Conservation (phyloP, 2,797 vertebrate genomes). For the Molossus molossus region DNA sequence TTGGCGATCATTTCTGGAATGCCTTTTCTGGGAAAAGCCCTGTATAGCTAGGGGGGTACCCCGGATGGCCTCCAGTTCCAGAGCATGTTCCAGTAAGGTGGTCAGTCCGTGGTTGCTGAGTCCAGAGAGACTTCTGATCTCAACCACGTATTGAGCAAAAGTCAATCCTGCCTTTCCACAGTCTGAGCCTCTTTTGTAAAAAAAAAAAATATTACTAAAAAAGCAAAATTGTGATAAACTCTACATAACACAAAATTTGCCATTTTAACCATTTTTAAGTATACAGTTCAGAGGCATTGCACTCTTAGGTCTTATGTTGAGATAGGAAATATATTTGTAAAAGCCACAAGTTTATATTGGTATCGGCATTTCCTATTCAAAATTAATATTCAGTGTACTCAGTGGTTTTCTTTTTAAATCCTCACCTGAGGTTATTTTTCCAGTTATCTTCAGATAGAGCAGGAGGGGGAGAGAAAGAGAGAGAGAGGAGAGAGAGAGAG, state of each 20-base stretch:
- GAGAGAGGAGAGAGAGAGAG: no score
- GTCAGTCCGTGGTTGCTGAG: neutral
- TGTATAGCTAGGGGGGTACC: rapidly evolving
- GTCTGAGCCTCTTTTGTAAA: neutral
- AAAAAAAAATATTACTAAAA: neutral
- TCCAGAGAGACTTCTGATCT: neutral
- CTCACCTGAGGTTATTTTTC: no score
- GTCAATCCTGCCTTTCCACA: neutral
- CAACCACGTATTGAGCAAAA: neutral
- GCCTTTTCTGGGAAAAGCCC: neutral
- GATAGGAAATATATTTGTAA: neutral
- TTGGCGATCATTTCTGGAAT: neutral
- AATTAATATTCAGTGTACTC: neutral
- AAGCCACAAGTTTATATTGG: neutral
- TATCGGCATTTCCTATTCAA: neutral
- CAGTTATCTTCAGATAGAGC: no score
- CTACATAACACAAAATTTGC: neutral
- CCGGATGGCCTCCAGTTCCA: neutral
- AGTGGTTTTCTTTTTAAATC: neutral
- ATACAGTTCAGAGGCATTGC: neutral
- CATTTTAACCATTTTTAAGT: neutral
- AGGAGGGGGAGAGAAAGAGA: no score
- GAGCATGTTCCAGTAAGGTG: neutral
- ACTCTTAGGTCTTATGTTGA: neutral
- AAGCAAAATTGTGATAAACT: neutral